Percentiles rank a stretch among this genome's conserved stretches.
phyloP scores from a whole-genome alignment of 2,888 invertebrate species.

The Rhopalosiphum nymphaeae region DNA sequence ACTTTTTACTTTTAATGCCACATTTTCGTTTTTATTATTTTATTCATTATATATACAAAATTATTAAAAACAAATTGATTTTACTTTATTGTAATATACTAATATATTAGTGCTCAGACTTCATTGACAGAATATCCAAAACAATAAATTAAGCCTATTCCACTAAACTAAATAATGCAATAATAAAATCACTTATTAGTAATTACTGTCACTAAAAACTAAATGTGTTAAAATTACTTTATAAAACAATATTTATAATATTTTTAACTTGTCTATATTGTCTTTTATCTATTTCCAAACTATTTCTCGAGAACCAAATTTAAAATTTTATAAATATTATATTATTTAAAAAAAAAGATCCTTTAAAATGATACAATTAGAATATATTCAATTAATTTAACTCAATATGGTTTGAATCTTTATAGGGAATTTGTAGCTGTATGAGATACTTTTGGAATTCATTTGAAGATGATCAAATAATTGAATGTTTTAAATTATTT shows the following conservation, averaged over 20 bases:
- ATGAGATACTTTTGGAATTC: constrained; percentile 66
- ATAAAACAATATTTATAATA: not conserved
- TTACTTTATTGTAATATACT: not conserved
- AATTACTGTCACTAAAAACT: not conserved
- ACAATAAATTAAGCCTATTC: not conserved
- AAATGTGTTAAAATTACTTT: not conserved
- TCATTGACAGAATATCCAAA: not conserved
- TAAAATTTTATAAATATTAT: not conserved
- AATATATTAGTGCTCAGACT: not conserved
- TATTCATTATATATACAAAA: not conserved
- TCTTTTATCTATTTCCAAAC: not conserved
- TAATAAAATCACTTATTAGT: not conserved
- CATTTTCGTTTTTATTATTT: not conserved
- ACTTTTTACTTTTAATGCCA: not conserved
- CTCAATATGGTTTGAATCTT: constrained; percentile 5
- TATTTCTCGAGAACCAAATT: not conserved
- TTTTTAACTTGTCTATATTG: not conserved
- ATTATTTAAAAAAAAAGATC: not conserved
- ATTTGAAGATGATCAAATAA: constrained; percentile 62
- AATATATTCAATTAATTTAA: not conserved
- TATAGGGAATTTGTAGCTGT: constrained; percentile 64
- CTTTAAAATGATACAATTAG: not conserved
- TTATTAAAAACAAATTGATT: not conserved
- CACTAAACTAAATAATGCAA: not conserved
- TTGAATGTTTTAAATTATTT: constrained; percentile 46